Evolutionary conservation across 2,888 invertebrate species (phyloP).

Genomic region (Creontiades dilutus): DNA sequence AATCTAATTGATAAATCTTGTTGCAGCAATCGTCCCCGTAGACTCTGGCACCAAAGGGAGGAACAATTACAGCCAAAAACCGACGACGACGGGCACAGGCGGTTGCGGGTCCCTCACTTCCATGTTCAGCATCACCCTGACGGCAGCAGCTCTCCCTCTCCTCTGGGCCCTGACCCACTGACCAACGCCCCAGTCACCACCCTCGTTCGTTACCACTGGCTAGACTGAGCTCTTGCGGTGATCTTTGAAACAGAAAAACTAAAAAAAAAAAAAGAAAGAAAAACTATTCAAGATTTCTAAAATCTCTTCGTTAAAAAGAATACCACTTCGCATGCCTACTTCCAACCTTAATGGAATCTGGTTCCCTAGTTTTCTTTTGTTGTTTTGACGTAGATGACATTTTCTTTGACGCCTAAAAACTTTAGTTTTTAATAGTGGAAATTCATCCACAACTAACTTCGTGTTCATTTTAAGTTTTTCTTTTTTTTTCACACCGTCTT

Average conservation of each 20-base stretch:
- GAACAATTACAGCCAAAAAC: not conserved
- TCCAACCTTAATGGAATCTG: not conserved
- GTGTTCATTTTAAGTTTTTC: not conserved
- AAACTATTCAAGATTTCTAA: not conserved
- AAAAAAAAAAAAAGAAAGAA: too few relatives aligned
- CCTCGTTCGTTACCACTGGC: slow-evolving; percentile 48
- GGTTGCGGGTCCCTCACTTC: not conserved
- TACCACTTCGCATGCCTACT: not conserved
- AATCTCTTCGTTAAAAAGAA: slow-evolving; percentile 8
- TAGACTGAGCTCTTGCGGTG: slow-evolving; percentile 43
- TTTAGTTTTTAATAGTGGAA: not conserved
- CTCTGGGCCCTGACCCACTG: not conserved
- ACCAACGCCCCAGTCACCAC: not conserved
- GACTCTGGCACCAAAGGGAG: not conserved
- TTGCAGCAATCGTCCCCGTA: slow-evolving; percentile 18
- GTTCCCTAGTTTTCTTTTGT: not conserved
- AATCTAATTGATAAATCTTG: not conserved
- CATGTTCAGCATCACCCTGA: slow-evolving; percentile 14
- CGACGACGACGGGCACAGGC: not conserved
- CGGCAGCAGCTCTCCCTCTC: not conserved
- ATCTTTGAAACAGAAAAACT: too few relatives aligned
- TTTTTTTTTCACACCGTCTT: slow-evolving; percentile 16
- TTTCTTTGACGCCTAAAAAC: not conserved
- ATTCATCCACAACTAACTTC: not conserved
- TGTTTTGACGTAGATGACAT: not conserved